Conservation (phyloP, 2,888 invertebrate genomes). For the Tuta absoluta region DNA sequence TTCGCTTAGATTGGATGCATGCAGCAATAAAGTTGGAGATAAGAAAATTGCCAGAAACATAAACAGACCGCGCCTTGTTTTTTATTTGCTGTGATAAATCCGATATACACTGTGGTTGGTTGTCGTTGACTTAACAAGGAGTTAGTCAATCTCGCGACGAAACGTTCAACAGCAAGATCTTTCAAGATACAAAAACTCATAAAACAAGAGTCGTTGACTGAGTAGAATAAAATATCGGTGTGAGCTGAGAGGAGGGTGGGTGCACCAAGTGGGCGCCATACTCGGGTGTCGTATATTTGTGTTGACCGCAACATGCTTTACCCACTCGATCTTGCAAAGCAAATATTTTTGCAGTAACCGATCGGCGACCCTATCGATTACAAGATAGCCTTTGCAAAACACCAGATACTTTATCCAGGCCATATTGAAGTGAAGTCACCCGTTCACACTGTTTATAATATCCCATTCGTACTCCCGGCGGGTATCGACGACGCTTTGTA, state of each 20-base stretch:
- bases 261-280: conserved; percentile 11
- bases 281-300: conserved; percentile 57
- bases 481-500: conserved; percentile 8
- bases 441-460: conserved; percentile 24
- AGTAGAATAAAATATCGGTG: conserved; percentile 10
- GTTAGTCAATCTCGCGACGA: not conserved
- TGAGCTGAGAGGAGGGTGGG: not conserved
- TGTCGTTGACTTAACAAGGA: conserved; percentile 10
- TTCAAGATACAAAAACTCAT: conserved; percentile 4
- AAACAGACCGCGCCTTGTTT: conserved; percentile 17
- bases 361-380: conserved; percentile 64
- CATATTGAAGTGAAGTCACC: conserved; percentile 36
- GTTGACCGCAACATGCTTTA: conserved; percentile 56
- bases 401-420: conserved; percentile 47
- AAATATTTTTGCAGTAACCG: conserved; percentile 70
- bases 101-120: not conserved
- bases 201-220: conserved; percentile 14
- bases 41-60: conserved; percentile 16
- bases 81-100: conserved; percentile 11
- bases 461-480: conserved; percentile 4
- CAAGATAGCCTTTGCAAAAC: conserved; percentile 65
- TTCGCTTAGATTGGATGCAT: conserved; percentile 20
- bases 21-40: conserved; percentile 16
- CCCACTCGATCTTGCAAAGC: conserved; percentile 55
- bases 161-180: not conserved